These are phyloP conservation scores for Xestia rhomboidea DNA, from an alignment of 2,888 invertebrate genomes.

Conservation along the genomic window DNA sequence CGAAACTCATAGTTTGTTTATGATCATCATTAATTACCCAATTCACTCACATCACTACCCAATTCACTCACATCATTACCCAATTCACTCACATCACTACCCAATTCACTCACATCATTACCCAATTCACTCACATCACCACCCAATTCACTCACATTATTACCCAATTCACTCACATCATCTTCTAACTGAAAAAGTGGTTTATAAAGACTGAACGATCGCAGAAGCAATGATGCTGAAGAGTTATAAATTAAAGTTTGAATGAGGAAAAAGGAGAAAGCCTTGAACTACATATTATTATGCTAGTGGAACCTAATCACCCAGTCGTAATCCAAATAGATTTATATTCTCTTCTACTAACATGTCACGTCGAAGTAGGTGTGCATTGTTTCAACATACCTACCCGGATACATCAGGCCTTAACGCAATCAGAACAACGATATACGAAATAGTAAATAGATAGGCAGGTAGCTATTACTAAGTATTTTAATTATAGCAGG, in stretches of 20 bases:
- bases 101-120: too few relatives aligned
- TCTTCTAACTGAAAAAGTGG: background rate
- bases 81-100: too few relatives aligned
- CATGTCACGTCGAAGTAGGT: slow-evolving; percentile 41
- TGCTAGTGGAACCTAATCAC: slow-evolving; percentile 7
- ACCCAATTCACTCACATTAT: too few relatives aligned
- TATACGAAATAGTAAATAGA: slow-evolving; percentile 7
- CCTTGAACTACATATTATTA: slow-evolving; percentile 20
- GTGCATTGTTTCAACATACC: slow-evolving; percentile 47
- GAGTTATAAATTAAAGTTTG: background rate
- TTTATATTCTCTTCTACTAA: slow-evolving; percentile 6
- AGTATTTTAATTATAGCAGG: background rate
- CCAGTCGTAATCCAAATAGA: slow-evolving; percentile 22
- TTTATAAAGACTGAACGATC: background rate
- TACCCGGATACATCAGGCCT: slow-evolving; percentile 8
- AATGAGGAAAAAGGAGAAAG: slow-evolving; percentile 11
- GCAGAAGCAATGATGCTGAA: background rate
- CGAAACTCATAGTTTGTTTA: too few relatives aligned
- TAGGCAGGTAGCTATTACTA: background rate
- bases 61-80: too few relatives aligned
- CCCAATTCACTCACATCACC: too few relatives aligned
- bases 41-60: too few relatives aligned
- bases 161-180: background rate
- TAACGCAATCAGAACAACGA: slow-evolving; percentile 15
- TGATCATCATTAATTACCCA: too few relatives aligned